phyloP scores from a whole-genome alignment of 2,113 vertebrate species.

The Syngnathus scovelli region DNA sequence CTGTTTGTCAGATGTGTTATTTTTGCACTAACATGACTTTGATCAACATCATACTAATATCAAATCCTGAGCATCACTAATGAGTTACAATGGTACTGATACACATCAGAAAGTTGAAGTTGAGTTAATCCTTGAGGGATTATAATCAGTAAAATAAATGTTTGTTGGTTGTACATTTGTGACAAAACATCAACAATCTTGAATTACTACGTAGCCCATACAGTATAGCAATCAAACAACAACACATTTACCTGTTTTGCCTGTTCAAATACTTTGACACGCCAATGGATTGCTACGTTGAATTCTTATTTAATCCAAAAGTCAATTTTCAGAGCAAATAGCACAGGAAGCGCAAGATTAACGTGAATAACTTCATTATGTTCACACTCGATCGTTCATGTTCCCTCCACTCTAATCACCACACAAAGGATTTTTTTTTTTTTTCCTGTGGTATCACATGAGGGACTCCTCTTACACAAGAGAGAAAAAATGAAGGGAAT shows the following conservation, averaged over 20 bases:
- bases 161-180: slow-evolving; percentile 48
- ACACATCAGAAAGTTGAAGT: not conserved
- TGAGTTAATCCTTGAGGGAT: not conserved
- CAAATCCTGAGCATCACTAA: slow-evolving; percentile 68
- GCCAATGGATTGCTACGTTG: slow-evolving; percentile 36
- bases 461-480: slow-evolving; percentile 49
- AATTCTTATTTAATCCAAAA: slow-evolving; percentile 43
- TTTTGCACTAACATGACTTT: slow-evolving; percentile 14
- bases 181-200: slow-evolving; percentile 45
- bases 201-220: slow-evolving; percentile 4
- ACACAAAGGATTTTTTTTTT: slow-evolving; percentile 22
- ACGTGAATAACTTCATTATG: slow-evolving; percentile 59
- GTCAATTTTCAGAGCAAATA: slow-evolving; percentile 37
- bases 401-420: slow-evolving; percentile 57
- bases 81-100: slow-evolving; percentile 33
- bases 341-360: slow-evolving; percentile 40
- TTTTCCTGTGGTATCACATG: slow-evolving; percentile 49
- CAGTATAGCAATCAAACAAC: slow-evolving; percentile 16
- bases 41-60: slow-evolving; percentile 68
- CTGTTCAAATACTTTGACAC: slow-evolving; percentile 26
- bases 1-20: too few relatives aligned
- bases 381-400: slow-evolving; percentile 45
- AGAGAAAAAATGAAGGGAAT: slow-evolving; percentile 69
- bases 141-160: not conserved
- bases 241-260: slow-evolving; percentile 11